Evolutionary conservation across 2,888 invertebrate genomes (phyloP), one percentile per base, ranked within the genome.

Genomic region (Folsomia manolachei): DNA sequence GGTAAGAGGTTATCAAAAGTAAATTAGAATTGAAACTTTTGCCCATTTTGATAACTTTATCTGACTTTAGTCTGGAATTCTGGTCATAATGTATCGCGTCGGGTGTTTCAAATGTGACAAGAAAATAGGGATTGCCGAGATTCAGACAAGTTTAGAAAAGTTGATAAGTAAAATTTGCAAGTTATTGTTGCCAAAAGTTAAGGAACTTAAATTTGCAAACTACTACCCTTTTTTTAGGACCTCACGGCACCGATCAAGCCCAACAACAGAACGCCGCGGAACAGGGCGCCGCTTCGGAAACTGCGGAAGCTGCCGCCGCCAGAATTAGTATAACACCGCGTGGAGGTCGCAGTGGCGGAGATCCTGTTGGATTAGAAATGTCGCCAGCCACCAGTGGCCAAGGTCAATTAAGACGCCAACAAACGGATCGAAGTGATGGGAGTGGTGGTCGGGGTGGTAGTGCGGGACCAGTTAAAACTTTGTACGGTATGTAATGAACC

Each of bases 51-150:
- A 9, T 51, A 27, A 63, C 19, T 27, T 2, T 14, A 19, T n/a
- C 7, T n/a, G 9, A 27, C 4, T 69, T 69, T 2, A 75, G 75
- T 24, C 26, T n/a, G 75, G 75, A 25, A 75, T 75, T 24, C 4
- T 70, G 1, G 62, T 75, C 4, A 75, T 75, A 23, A 72, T 75
- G 75, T 75, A 72, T 60, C 72, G 72, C 67, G 75, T 75, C 1
- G 67, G 70, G 1, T 75, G 75, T 19, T 75, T 75, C 63, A 66
- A 72, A n/a, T 75, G 75, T 19, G 67, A 71, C 56, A 70, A 70
- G 14, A 75, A 70, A 51, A 68, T 75, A 24, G 70, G 53, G 18
- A 19, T 53, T 23, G 64, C 24, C 18, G 71, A 27, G 25, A 25
- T 67, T 62, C 52, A 21, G 27, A 23, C 21, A 52, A 63, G 68